phyloP scores from a whole-genome alignment of 2,888 invertebrate species.

The Parnassius smintheus region DNA sequence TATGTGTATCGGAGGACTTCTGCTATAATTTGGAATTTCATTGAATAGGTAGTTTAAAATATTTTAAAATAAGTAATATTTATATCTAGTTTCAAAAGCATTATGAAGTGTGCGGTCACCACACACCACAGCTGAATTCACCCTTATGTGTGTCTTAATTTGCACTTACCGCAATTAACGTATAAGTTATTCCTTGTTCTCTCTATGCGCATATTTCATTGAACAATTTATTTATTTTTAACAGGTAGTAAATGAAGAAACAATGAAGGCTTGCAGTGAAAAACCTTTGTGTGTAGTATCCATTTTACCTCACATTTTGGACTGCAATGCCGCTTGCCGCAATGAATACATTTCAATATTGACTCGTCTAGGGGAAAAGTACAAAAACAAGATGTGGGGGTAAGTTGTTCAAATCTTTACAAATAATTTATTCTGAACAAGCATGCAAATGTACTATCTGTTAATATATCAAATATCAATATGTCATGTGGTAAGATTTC shows the following conservation, averaged over 20 bases:
- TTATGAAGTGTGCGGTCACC: too few species aligned
- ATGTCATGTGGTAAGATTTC: too few species aligned
- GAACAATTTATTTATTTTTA: neutral
- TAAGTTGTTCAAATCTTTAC: conserved; percentile 57
- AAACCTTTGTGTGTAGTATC: conserved; percentile 95
- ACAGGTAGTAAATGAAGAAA: conserved; percentile 83
- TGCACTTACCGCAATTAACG: too few species aligned
- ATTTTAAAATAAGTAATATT: too few species aligned
- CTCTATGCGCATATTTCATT: neutral
- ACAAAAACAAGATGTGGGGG: conserved; percentile 97
- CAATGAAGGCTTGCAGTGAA: conserved; percentile 90
- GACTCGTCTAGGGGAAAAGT: conserved; percentile 90
- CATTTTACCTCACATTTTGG: conserved; percentile 96
- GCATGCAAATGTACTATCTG: too few species aligned
- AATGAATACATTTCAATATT: conserved; percentile 91
- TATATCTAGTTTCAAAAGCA: too few species aligned
- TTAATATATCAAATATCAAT: too few species aligned
- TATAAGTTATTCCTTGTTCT: neutral
- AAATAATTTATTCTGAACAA: neutral
- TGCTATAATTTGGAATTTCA: too few species aligned
- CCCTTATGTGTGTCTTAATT: too few species aligned
- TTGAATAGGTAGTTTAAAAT: too few species aligned
- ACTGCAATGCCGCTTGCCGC: conserved; percentile 96
- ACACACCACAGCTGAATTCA: too few species aligned
- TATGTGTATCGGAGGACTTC: too few species aligned